Conservation (phyloP, 2,888 invertebrate species). For the Drosophila antonietae region DNA sequence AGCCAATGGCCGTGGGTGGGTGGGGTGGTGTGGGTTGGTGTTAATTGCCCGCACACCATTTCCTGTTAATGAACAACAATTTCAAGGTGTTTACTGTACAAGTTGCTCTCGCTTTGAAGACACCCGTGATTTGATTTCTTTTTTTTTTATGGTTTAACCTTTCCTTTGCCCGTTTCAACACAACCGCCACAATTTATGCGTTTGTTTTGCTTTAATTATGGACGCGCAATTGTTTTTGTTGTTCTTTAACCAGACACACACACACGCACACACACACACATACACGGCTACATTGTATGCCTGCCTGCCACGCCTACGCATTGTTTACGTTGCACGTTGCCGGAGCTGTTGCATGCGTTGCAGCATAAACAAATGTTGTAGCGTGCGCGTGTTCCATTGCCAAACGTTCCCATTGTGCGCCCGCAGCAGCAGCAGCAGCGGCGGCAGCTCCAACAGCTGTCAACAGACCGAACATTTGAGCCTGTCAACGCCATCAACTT, state of each 20-base stretch:
- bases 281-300: background rate
- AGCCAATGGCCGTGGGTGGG: background rate
- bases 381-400: slow-evolving; percentile 46
- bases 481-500: slow-evolving; percentile 61
- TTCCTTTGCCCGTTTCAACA: slow-evolving; percentile 21
- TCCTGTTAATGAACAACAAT: slow-evolving; percentile 70
- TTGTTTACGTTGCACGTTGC: slow-evolving; percentile 57
- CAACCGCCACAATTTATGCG: slow-evolving; percentile 14
- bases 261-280: slow-evolving; percentile 2
- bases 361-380: slow-evolving; percentile 46
- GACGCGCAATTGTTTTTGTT: slow-evolving; percentile 55
- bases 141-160: slow-evolving; percentile 4
- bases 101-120: slow-evolving; percentile 33
- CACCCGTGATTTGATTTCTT: background rate
- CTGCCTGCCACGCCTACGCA: background rate
- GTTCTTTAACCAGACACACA: slow-evolving; percentile 21
- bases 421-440: slow-evolving; percentile 29
- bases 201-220: slow-evolving; percentile 76
- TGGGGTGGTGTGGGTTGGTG: slow-evolving; percentile 31
- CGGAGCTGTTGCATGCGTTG: slow-evolving; percentile 21
- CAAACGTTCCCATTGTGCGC: slow-evolving; percentile 44
- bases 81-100: slow-evolving; percentile 57
- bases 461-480: slow-evolving; percentile 46
- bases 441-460: slow-evolving; percentile 55
- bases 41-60: slow-evolving; percentile 57